These are phyloP conservation scores for Acronicta leporina DNA, from an alignment of 2,888 invertebrate genomes.

Conservation along the genomic window DNA sequence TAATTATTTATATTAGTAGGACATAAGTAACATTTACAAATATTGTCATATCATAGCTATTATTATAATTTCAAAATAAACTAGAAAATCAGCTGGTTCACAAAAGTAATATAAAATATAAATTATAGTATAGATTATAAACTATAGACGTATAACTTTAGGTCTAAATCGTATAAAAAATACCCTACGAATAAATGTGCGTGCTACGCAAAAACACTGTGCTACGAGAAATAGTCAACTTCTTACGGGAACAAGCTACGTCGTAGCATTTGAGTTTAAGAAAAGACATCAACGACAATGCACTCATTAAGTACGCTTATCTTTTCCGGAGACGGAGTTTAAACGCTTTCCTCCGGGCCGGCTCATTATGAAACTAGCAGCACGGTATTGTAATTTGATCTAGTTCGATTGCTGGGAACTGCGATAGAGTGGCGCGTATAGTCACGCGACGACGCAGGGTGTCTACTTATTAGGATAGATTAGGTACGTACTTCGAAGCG, in stretches of 20 bases:
- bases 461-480: slow-evolving; percentile 39
- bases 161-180: too few relatives aligned
- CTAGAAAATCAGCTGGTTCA: too few relatives aligned
- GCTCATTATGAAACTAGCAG: slow-evolving; percentile 48
- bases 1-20: too few relatives aligned
- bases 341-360: slow-evolving; percentile 36
- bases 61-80: too few relatives aligned
- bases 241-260: slow-evolving; percentile 53
- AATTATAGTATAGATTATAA: too few relatives aligned
- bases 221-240: not conserved
- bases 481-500: slow-evolving; percentile 46
- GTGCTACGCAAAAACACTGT: slow-evolving; percentile 3
- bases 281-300: slow-evolving; percentile 81
- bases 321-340: slow-evolving; percentile 28
- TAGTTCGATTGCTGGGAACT: slow-evolving; percentile 66
- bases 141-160: too few relatives aligned
- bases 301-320: slow-evolving; percentile 32
- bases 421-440: slow-evolving; percentile 52
- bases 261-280: slow-evolving; percentile 66
- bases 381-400: slow-evolving; percentile 63
- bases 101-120: too few relatives aligned
- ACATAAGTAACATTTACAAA: too few relatives aligned
- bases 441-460: slow-evolving; percentile 63
- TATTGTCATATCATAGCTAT: too few relatives aligned
- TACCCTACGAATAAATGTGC: slow-evolving; percentile 17